Evolutionary conservation across 2,113 vertebrate genomes (phyloP), one percentile per base, ranked within the genome.

Genomic region (Porphyrio hochstetteri): DNA sequence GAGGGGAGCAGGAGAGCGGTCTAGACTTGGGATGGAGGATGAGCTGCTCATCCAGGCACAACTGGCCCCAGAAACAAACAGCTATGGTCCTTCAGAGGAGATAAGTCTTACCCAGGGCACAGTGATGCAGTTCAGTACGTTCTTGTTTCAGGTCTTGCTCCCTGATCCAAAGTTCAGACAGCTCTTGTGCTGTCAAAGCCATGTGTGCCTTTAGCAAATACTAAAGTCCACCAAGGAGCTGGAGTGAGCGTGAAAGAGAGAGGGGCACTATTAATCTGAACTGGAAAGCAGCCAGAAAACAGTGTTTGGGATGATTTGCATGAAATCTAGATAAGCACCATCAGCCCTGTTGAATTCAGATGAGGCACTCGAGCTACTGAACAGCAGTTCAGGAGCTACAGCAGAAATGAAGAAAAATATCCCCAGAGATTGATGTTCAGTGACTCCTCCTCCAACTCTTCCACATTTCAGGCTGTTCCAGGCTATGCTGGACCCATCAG

Each of bases 301-400:
- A 2, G 44, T 16, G 46, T 63, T 82, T 38, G 56, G 80, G 80
- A 64, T 36, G 80, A 78, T 92, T 35, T 88, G 60, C 83, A 71
- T 88, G 76, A 86, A 81, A 86, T 23, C 80, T 33, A 81, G 92
- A 89, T 82, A 81, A 96, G 72, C 31, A 75, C 59, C 76, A 61
- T 35, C 33, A 55, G n/a, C 31, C 38, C 24, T 11, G 15, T 31
- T 67, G 42, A 75, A 86, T 87, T 86, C 36, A 52, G 86, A 86
- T 31, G 72, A 88, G 56, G n/a, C 36, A 19, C 68, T 86, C 5
- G 24, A 82, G 72, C 42, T 74, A 25, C 72, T 59, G 28, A 61
- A 57, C 15, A 35, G 59, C 44, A 57, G 11, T 36, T 76, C 75
- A 3, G 25, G 55, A 53, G 48, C 63, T 69, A 19, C 68, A 36